Conservation (phyloP, 1,140 invertebrate species). For the Drosophila ananassae region DNA sequence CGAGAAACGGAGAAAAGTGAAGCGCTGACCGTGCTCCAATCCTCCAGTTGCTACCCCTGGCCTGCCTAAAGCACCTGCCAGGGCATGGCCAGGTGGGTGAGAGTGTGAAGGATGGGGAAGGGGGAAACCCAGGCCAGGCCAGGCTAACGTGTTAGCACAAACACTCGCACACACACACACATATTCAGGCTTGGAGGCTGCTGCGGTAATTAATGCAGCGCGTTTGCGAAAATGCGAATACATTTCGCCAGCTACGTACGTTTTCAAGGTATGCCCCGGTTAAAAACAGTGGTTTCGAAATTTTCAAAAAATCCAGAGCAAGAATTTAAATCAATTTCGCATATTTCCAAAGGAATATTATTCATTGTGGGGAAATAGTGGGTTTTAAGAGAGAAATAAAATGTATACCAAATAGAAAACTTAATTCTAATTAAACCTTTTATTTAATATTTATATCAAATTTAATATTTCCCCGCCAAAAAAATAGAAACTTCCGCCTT, state of each 20-base stretch:
- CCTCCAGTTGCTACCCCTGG: slow-evolving; percentile 11
- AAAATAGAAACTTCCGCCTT: neutral
- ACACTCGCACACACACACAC: slow-evolving; percentile 23
- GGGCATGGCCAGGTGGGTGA: neutral
- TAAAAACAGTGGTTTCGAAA: slow-evolving; percentile 13
- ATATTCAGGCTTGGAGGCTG: slow-evolving; percentile 54
- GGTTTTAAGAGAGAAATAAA: neutral
- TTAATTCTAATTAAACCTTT: no score
- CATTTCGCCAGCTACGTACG: slow-evolving; percentile 65
- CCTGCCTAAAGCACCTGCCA: slow-evolving; percentile 62
- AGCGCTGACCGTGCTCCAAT: slow-evolving; percentile 64
- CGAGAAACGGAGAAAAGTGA: slow-evolving; percentile 51
- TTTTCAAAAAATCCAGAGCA: neutral
- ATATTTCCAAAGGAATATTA: neutral
- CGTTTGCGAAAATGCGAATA: slow-evolving; percentile 82
- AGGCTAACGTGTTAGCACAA: slow-evolving; percentile 42
- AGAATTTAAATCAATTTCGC: neutral
- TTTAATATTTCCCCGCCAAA: no score
- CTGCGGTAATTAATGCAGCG: slow-evolving; percentile 82
- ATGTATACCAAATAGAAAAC: no score
- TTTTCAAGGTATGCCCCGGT: slow-evolving; percentile 54
- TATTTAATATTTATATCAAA: no score
- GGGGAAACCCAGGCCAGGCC: neutral
- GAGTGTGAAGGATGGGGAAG: neutral
- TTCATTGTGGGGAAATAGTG: neutral